phyloP scores from a whole-genome alignment of 2,888 invertebrate species.

The Eilema depressum region DNA sequence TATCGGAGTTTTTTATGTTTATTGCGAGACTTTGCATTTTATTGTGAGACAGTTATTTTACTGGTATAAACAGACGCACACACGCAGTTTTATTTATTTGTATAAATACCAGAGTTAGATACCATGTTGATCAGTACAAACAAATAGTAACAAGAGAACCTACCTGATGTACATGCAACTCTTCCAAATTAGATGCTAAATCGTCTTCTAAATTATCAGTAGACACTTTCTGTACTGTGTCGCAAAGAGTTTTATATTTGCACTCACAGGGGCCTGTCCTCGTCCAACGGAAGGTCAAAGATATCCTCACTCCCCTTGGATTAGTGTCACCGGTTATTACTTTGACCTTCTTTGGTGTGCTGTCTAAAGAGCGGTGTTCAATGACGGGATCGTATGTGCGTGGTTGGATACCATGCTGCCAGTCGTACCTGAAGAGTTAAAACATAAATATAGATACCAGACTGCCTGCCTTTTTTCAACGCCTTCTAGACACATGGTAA shows the following conservation, averaged over 20 bases:
- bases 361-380: conserved; percentile 69
- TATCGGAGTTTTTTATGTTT: too few species aligned
- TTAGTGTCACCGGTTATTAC: conserved; percentile 67
- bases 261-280: conserved; percentile 88
- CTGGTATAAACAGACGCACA: too few species aligned
- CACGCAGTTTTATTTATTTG: too few species aligned
- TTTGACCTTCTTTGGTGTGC: conserved; percentile 40
- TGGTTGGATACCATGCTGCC: conserved; percentile 96
- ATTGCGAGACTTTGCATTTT: too few species aligned
- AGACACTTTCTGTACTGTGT: conserved; percentile 73
- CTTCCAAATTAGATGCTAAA: conserved; percentile 89
- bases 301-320: conserved; percentile 86
- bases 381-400: conserved; percentile 91
- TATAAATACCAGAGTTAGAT: too few species aligned
- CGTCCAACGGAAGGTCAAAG: conserved; percentile 94
- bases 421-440: conserved; percentile 87
- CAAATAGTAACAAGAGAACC: conserved; percentile 13
- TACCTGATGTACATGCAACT: conserved; percentile 92
- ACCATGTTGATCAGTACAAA: background rate
- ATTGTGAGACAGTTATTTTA: too few species aligned
- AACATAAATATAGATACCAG: too few species aligned
- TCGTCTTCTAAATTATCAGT: conserved; percentile 71
- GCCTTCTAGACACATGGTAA: too few species aligned
- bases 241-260: conserved; percentile 89
- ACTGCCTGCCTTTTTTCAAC: too few species aligned